Conservation (phyloP, 1,140 invertebrate genomes). For the Tetraneura akinire region DNA sequence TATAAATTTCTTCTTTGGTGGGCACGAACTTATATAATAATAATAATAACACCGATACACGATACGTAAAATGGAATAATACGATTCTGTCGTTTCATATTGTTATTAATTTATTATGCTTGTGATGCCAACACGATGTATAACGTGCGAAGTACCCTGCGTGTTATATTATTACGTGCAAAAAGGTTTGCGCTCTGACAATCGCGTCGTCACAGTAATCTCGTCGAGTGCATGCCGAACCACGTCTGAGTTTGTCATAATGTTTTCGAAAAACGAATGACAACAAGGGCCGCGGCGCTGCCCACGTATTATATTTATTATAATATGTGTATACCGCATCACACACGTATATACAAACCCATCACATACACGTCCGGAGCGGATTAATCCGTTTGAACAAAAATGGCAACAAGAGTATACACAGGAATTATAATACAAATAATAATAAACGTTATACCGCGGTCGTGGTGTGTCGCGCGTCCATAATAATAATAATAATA, state of each 20-base stretch:
- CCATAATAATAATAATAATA: slow-evolving; percentile 1
- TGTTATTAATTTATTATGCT: too few species aligned
- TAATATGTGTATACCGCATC: background rate
- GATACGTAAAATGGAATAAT: too few species aligned
- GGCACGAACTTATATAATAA: too few species aligned
- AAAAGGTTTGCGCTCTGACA: background rate
- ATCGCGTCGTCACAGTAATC: slow-evolving; percentile 19
- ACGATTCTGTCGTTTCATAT: too few species aligned
- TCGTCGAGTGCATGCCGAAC: slow-evolving; percentile 44
- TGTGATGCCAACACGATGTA: too few species aligned
- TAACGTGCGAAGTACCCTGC: too few species aligned
- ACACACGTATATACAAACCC: too few species aligned
- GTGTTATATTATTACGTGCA: too few species aligned
- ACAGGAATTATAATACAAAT: too few species aligned
- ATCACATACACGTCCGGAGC: background rate
- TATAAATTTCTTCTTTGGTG: too few species aligned
- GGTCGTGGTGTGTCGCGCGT: slow-evolving; percentile 17
- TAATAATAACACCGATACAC: too few species aligned
- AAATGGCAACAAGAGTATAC: background rate
- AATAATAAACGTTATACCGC: too few species aligned
- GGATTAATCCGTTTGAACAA: slow-evolving; percentile 35
- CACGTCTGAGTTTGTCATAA: slow-evolving; percentile 31
- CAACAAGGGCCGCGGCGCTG: background rate
- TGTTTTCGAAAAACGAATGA: background rate
- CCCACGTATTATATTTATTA: background rate